Evolutionary conservation across 2,888 invertebrate genomes (phyloP), one percentile per base, ranked within the genome.

Genomic region (Frankliniella fusca): DNA sequence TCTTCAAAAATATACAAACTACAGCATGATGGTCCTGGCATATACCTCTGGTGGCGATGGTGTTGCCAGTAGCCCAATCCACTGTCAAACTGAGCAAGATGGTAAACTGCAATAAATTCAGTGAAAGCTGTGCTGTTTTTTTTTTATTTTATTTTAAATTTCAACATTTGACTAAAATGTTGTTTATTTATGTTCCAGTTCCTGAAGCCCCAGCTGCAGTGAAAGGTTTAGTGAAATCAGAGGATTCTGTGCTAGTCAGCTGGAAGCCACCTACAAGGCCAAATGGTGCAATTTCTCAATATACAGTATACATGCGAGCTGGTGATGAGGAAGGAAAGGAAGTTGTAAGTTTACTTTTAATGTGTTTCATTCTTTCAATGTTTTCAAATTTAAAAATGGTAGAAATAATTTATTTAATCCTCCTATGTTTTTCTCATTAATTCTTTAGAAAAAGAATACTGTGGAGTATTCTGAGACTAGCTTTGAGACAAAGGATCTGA

Each of bases 21-120:
- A 98, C 89, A 97, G 97, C 83, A 96, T 98, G 93, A 97, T 97
- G 91, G 97, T 98, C 54, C 89, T 97, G 85, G 97, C 98, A 38
- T 97, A 94, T 86, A 98, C 98, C 11, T 94, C 97, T 83, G 97
- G 97, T 84, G 98, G 98, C 18, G 97, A 98, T 88, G 97, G 98
- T 84, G 97, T 97, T 80, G 93, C 96, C 85, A 94, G 95, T 85
- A 91, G 92, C 27, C 94, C 95, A 11, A 95, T 97, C 85, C 96
- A 96, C 88, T 97, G 97, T 88, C 95, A 95, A 89, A 98, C 98
- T 81, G 96, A 97, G 90, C 97, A 98, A 90, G 98, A 98, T 88
- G 95, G 97, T 97, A 89, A 88, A 87, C 85, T 76, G 27, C 18
- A 49, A 49, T 20, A 38, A 38, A 76, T 23, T 48, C 83, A 15